Evolutionary conservation across 2,113 vertebrate species (phyloP).

Genomic region (Anguilla rostrata): DNA sequence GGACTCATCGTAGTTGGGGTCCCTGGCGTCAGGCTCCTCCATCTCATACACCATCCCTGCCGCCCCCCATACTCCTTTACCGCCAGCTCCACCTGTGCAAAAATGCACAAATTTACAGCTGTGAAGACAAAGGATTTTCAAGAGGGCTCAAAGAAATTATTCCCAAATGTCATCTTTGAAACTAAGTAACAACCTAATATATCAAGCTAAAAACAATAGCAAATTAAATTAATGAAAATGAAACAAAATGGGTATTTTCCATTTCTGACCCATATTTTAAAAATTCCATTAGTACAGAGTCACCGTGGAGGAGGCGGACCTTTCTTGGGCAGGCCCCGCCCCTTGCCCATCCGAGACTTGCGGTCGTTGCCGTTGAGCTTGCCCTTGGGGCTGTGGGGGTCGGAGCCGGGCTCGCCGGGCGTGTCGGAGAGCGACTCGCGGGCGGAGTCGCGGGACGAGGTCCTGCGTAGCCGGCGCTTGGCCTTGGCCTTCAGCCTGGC

Average conservation of each 20-base stretch:
- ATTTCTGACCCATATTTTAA: too few relatives aligned
- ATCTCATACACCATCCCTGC: slow-evolving; percentile 81
- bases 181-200: too few relatives aligned
- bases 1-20: slow-evolving; percentile 84
- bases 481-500: slow-evolving; percentile 80
- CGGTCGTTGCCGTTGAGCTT: slow-evolving; percentile 68
- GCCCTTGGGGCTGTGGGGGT: slow-evolving; percentile 74
- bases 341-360: slow-evolving; percentile 79
- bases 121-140: too few relatives aligned
- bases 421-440: slow-evolving; percentile 72
- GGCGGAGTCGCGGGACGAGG: slow-evolving; percentile 76
- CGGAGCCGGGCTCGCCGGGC: slow-evolving; percentile 49
- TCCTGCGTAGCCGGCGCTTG: slow-evolving; percentile 75
- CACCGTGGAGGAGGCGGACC: slow-evolving; percentile 53
- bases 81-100: slow-evolving; percentile 77
- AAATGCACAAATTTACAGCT: too few relatives aligned
- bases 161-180: too few relatives aligned
- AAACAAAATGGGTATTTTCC: too few relatives aligned
- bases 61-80: slow-evolving; percentile 86
- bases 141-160: too few relatives aligned
- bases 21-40: slow-evolving; percentile 76
- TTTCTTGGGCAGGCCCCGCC: slow-evolving; percentile 84
- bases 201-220: too few relatives aligned
- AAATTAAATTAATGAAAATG: too few relatives aligned
- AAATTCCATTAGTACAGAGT: not conserved